Base-by-base conservation (phyloP, 2,888 invertebrate genomes). In the Xanthorhoe spadicearia region DNA sequence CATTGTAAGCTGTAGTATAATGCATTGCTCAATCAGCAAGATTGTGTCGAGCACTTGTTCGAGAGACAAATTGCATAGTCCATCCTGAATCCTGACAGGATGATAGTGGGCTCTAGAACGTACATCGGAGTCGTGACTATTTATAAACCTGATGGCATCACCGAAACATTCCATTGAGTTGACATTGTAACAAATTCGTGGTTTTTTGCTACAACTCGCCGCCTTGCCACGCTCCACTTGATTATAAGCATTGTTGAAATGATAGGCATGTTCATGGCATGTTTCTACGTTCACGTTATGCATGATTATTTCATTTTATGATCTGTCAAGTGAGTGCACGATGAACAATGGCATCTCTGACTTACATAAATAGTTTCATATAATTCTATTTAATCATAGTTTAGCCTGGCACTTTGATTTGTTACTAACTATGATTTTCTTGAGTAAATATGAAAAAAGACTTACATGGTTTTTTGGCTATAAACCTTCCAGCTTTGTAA, bases 111-210 rank as follows among this genome's bases (percentile, higher is more conserved):
- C 82, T 81, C 81, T 81, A 81, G 78, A 82, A 75, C 77, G 79
- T 79, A 79, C 82, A 79, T 76, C 85, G 57, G 64, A 68, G 66
- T 83, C 83, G 83, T 79, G 81, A 83, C 85, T 90, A 91, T 89
- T 87, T 91, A 87, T 90, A 89, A 89, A 82, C 61, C 77, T 85
- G 87, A 90, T 86, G 84, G 82, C 84, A 86, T 82, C 79, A 76
- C 78, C 80, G 71, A 86, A 87, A 85, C 83, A 89, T 89, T 83
- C 82, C 83, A 83, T 82, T 84, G 82, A 80, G 81, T 84, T 81
- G 81, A 77, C 59, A 59, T 59, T 59, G 59, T 38, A 19, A 23
- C 77, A 82, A 83, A 83, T 85, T 81, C 68, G 74, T 18, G 59
- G 43, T 77, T 80, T 78, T 82, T 77, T 79, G 74, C 76, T 68